These are phyloP conservation scores for Mythimna ferrago DNA, from an alignment of 2,888 invertebrate species.

Conservation along the genomic window DNA sequence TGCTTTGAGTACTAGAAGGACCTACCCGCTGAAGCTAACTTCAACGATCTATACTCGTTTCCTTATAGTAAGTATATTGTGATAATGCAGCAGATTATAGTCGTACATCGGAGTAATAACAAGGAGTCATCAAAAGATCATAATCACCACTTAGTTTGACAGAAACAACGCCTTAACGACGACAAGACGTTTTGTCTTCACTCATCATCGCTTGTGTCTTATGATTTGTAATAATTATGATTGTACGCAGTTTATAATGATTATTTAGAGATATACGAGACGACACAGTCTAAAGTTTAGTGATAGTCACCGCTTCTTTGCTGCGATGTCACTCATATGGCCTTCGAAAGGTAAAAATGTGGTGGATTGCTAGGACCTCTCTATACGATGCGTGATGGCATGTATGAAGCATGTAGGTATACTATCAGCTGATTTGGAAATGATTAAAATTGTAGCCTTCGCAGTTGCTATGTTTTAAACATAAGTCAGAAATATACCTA, in stretches of 20 bases:
- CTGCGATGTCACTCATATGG: constrained; percentile 24
- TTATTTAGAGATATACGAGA: constrained; percentile 31
- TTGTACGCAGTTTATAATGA: constrained; percentile 22
- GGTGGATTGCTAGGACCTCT: constrained; percentile 20
- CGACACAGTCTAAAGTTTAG: constrained; percentile 7
- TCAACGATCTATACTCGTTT: background rate
- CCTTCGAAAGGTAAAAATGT: constrained; percentile 51
- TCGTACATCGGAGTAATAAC: constrained; percentile 7
- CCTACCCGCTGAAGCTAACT: background rate
- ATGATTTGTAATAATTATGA: constrained; percentile 11
- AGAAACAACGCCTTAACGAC: background rate
- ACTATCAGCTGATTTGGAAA: constrained; percentile 25
- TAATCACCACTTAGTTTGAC: background rate
- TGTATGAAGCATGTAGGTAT: background rate
- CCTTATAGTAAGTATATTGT: background rate
- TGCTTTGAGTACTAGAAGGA: too few species aligned
- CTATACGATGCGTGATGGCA: constrained; percentile 19
- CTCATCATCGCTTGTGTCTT: constrained; percentile 20
- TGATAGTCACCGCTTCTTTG: constrained; percentile 24
- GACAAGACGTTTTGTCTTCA: constrained; percentile 21
- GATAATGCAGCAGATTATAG: background rate
- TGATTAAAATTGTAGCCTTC: constrained; percentile 8
- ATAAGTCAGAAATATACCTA: background rate
- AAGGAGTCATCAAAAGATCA: constrained; percentile 2
- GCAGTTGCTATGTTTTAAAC: background rate